Conservation (phyloP, 2,113 vertebrate genomes). For the Halcyon malimbica region DNA sequence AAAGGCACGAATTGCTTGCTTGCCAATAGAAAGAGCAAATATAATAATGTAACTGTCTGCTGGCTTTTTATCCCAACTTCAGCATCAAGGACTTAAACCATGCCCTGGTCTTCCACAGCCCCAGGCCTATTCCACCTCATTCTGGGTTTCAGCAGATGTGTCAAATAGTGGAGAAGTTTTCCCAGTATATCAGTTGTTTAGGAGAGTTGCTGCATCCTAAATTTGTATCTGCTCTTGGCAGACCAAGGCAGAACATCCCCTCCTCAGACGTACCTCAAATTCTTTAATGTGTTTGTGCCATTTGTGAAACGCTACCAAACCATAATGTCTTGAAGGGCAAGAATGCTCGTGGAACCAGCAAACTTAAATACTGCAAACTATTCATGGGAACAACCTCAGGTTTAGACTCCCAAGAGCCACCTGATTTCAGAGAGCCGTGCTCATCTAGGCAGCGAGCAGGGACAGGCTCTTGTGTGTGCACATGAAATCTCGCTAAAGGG, state of each 20-base stretch:
- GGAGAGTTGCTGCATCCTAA: background rate
- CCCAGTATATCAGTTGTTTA: background rate
- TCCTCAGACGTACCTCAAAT: background rate
- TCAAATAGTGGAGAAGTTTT: background rate
- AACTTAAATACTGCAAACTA: background rate
- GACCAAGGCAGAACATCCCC: background rate
- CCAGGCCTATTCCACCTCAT: background rate
- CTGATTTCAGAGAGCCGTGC: background rate
- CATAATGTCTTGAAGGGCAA: background rate
- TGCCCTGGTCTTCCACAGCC: background rate
- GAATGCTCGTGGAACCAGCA: background rate
- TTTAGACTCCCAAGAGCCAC: background rate
- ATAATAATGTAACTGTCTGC: background rate
- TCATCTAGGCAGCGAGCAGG: background rate
- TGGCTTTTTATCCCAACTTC: constrained; percentile 25
- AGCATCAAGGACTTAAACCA: background rate
- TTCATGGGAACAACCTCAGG: background rate
- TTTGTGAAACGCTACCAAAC: background rate
- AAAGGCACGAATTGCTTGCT: background rate
- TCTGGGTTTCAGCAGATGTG: background rate
- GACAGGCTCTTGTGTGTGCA: background rate
- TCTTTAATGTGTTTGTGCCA: background rate
- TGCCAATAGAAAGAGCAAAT: background rate
- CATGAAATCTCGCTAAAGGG: background rate
- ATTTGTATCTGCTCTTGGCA: background rate